Evolutionary conservation across 2,797 vertebrate species (phyloP).

Genomic region (Euphonia xanthogaster): DNA sequence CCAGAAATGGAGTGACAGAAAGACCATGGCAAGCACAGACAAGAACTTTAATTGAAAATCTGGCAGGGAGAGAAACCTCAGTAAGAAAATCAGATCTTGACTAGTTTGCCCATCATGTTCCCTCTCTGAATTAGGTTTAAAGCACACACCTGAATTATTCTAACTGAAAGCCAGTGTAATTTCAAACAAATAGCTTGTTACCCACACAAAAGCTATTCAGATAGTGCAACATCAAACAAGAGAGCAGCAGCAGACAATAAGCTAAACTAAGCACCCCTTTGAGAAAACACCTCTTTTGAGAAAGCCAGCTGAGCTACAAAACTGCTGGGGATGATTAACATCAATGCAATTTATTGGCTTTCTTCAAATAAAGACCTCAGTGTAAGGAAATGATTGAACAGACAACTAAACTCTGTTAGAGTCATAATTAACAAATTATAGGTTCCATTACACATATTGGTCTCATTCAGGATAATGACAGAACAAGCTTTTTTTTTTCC

Average conservation of each 20-base stretch:
- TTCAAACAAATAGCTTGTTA: neutral
- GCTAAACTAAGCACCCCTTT: neutral
- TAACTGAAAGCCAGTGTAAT: neutral
- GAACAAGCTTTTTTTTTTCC: neutral
- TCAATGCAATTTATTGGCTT: neutral
- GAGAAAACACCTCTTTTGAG: neutral
- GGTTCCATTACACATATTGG: neutral
- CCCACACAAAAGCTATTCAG: neutral
- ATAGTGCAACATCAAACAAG: neutral
- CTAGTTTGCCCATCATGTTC: neutral
- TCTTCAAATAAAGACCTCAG: neutral
- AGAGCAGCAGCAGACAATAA: neutral
- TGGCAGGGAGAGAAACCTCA: neutral
- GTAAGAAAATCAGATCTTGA: neutral
- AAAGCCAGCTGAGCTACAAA: neutral
- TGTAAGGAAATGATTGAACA: neutral
- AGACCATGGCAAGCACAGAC: neutral
- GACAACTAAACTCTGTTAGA: neutral
- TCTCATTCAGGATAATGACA: neutral
- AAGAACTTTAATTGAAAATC: neutral
- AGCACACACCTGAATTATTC: neutral
- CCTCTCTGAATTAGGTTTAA: neutral
- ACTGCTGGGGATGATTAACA: neutral
- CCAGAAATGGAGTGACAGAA: neutral
- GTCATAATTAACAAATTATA: constrained; percentile 1